These are phyloP conservation scores for Xenotilapia leptura DNA, from an alignment of 2,113 vertebrate species.

Conservation along the genomic window DNA sequence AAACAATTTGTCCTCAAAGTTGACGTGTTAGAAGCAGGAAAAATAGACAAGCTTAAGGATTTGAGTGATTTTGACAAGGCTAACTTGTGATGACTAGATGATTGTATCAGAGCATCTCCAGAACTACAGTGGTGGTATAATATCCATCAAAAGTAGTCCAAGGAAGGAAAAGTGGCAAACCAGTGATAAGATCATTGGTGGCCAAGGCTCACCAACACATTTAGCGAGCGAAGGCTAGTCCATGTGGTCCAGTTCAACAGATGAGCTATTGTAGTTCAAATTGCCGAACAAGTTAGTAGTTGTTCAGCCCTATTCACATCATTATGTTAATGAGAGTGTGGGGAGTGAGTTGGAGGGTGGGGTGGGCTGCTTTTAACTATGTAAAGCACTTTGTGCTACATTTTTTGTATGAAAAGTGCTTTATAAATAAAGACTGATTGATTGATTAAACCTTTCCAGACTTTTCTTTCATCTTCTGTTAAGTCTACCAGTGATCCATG, in stretches of 20 bases:
- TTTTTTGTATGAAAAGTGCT: no score
- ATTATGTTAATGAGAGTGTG: no score
- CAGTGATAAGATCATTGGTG: not conserved
- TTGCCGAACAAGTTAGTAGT: not conserved
- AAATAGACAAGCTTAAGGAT: not conserved
- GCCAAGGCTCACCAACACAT: not conserved
- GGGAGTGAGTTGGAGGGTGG: no score
- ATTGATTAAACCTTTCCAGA: not conserved
- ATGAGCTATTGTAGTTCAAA: not conserved
- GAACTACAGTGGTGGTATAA: not conserved
- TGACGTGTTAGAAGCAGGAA: not conserved
- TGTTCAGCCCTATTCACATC: not conserved
- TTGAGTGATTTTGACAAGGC: not conserved
- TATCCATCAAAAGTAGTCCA: not conserved
- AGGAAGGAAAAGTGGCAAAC: not conserved
- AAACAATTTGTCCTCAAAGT: not conserved
- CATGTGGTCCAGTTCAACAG: not conserved
- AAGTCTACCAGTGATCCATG: not conserved
- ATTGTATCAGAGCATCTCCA: not conserved
- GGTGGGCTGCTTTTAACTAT: no score
- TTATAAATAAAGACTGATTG: no score
- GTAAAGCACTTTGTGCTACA: no score
- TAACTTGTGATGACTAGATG: not conserved
- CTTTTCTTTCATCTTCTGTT: not conserved
- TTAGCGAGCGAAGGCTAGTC: not conserved